Evolutionary conservation across 23 tunicate species (phyloP).

Genomic region (Ciona savignyi): DNA sequence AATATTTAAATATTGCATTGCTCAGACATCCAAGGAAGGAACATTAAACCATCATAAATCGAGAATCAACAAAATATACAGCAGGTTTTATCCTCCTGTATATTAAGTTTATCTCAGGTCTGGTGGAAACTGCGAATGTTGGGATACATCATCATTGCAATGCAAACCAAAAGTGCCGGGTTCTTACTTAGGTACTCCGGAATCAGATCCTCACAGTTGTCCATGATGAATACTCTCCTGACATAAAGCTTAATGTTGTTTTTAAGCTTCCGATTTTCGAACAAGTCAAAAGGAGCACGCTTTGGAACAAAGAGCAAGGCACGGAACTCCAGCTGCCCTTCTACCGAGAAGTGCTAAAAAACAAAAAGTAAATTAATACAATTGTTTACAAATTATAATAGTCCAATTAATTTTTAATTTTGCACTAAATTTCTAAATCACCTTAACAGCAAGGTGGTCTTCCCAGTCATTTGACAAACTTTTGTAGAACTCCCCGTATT

Average conservation of each 20-base stretch:
- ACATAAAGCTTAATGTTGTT: conserved; percentile 97
- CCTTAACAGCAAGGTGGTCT: conserved; percentile 98
- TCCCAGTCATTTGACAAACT: conserved; percentile 97
- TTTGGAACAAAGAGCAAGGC: conserved; percentile 90
- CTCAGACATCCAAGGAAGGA: conserved; percentile 81
- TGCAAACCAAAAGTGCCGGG: background rate
- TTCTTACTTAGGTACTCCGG: conserved; percentile 94
- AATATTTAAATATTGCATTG: background rate
- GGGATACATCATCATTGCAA: conserved; percentile 55
- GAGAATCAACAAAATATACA: background rate
- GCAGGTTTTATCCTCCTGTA: background rate
- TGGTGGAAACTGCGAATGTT: conserved; percentile 87
- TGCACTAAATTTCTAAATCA: too few relatives aligned
- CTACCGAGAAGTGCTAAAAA: conserved; percentile 95
- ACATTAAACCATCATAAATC: conserved; percentile 49
- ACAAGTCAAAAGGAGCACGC: conserved; percentile 94
- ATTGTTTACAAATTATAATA: too few relatives aligned
- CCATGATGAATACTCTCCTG: conserved; percentile 95
- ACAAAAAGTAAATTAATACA: background rate
- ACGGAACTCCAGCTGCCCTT: conserved; percentile 92
- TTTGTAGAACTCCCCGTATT: conserved; percentile 96
- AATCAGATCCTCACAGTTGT: conserved; percentile 94
- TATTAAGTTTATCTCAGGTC: conserved; percentile 14
- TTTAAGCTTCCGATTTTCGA: conserved; percentile 88
- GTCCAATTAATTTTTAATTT: too few relatives aligned